These are phyloP conservation scores for Megalurothrips usitatus DNA, from an alignment of 2,888 invertebrate genomes.

Conservation along the genomic window DNA sequence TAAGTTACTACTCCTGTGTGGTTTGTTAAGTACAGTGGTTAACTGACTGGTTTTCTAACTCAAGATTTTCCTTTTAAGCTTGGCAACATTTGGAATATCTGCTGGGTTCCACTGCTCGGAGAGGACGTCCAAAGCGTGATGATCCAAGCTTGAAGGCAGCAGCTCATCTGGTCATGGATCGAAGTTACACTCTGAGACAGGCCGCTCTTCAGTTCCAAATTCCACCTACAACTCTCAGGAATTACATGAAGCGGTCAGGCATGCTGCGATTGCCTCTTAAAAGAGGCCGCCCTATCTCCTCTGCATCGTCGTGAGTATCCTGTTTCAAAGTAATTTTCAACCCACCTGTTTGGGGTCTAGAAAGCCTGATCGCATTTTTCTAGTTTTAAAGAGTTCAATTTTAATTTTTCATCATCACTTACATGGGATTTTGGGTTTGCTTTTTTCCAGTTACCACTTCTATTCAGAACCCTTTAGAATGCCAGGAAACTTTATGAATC, in stretches of 20 bases:
- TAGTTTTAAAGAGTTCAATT: neutral
- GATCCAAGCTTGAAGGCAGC: conserved; percentile 11
- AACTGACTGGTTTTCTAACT: neutral
- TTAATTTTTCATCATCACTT: neutral
- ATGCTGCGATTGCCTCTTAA: conserved; percentile 11
- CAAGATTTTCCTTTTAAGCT: neutral
- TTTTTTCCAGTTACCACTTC: conserved; percentile 4
- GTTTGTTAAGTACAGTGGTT: conserved; percentile 11
- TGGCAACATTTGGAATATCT: conserved; percentile 24
- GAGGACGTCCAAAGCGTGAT: conserved; percentile 19
- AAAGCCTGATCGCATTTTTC: neutral
- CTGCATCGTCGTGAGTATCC: neutral
- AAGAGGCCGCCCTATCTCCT: neutral
- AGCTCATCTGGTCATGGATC: conserved; percentile 3
- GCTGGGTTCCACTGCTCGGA: conserved; percentile 11
- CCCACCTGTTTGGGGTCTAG: neutral
- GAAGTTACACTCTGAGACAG: conserved; percentile 23
- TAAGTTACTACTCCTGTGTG: neutral
- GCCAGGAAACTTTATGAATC: conserved; percentile 17
- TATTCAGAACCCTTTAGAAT: conserved; percentile 10
- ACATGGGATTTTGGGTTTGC: neutral
- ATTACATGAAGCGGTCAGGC: neutral
- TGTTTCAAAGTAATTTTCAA: neutral
- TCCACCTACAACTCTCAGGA: neutral
- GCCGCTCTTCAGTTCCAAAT: conserved; percentile 20